phyloP scores from a whole-genome alignment of 2,888 invertebrate species.

The Tinea pellionella region DNA sequence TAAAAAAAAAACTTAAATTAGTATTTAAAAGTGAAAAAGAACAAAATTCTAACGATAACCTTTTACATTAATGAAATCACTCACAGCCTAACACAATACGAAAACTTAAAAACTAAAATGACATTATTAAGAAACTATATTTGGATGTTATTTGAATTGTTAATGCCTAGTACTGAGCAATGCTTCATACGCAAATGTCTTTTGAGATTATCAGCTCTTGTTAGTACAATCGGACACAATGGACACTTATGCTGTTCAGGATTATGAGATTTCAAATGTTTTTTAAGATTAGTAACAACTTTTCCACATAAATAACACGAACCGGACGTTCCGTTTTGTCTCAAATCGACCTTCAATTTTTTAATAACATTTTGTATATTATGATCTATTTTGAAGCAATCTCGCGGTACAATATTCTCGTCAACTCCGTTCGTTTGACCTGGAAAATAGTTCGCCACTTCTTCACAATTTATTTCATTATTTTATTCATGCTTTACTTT shows the following conservation, averaged over 20 bases:
- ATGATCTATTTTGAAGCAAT: constrained; percentile 44
- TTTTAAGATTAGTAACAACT: constrained; percentile 75
- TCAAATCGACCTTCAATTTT: constrained; percentile 41
- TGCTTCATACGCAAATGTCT: constrained; percentile 75
- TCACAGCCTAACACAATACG: constrained; percentile 14
- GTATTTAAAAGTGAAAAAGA: too few relatives aligned
- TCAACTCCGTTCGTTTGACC: constrained; percentile 59
- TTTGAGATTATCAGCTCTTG: constrained; percentile 76
- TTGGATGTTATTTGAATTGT: constrained; percentile 50
- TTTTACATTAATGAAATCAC: background rate
- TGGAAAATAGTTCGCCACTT: constrained; percentile 46
- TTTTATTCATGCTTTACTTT: background rate
- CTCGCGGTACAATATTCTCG: constrained; percentile 56
- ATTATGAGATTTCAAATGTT: constrained; percentile 74
- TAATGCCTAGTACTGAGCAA: constrained; percentile 45
- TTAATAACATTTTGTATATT: constrained; percentile 51
- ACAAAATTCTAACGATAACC: background rate
- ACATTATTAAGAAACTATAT: constrained; percentile 21
- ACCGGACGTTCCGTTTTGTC: constrained; percentile 49
- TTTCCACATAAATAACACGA: constrained; percentile 74
- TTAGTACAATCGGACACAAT: constrained; percentile 71
- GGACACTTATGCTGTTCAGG: constrained; percentile 74
- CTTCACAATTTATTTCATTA: constrained; percentile 29
- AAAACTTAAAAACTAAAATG: background rate
- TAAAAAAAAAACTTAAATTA: constrained; percentile 3